Evolutionary conservation across 2,113 vertebrate genomes (phyloP).

Genomic region (Cinclus mexicanus): DNA sequence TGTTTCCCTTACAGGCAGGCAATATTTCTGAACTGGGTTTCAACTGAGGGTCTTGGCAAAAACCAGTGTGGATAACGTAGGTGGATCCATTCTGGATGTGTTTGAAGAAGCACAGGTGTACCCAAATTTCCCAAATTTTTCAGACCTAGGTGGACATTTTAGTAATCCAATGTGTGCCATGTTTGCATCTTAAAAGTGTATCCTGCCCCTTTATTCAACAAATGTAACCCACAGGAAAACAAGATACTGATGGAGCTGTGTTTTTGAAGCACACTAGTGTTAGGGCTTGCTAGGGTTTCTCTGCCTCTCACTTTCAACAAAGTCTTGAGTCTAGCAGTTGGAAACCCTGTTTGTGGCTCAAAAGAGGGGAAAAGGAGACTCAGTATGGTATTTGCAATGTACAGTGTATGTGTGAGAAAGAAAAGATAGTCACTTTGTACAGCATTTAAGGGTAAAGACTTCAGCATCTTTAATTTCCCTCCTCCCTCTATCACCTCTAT

Average conservation of each 20-base stretch:
- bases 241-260: rapidly evolving
- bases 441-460: background rate
- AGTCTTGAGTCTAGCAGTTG: background rate
- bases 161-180: background rate
- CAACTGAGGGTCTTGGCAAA: background rate
- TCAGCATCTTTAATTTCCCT: background rate
- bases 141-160: background rate
- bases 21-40: background rate
- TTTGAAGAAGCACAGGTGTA: background rate
- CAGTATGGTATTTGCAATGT: background rate
- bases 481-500: background rate
- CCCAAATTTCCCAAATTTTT: background rate
- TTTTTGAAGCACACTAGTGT: background rate
- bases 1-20: background rate
- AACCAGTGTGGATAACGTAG: rapidly evolving
- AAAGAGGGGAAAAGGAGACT: background rate
- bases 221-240: background rate
- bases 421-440: background rate
- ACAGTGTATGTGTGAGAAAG: background rate
- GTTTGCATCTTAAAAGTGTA: background rate
- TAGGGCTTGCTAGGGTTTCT: background rate
- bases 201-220: background rate
- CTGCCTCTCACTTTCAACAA: background rate
- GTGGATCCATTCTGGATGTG: background rate
- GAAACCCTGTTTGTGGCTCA: background rate